Percentiles rank a stretch among this genome's conserved stretches.
Evolutionary conservation across 2,113 vertebrate species (phyloP).

Genomic region (Lophius piscatorius): DNA sequence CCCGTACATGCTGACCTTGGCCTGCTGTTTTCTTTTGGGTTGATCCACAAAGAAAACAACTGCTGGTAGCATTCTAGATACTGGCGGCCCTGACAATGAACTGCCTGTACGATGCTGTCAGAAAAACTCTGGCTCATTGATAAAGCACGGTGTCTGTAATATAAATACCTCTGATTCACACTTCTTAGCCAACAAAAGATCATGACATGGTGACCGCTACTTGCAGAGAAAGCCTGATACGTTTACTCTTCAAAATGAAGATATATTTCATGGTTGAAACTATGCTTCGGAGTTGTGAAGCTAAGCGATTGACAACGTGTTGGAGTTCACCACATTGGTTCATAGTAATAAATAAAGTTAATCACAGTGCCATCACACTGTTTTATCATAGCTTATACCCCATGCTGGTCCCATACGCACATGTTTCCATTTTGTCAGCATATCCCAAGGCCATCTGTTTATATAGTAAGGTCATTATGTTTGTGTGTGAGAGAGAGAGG

Average conservation of each 20-base stretch:
- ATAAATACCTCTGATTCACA: constrained; percentile 57
- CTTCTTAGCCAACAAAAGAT: constrained; percentile 21
- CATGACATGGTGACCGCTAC: constrained; percentile 11
- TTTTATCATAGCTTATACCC: constrained; percentile 59
- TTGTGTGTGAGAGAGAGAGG: background rate
- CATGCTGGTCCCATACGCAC: constrained; percentile 50
- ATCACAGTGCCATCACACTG: constrained; percentile 18
- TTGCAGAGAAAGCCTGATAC: background rate
- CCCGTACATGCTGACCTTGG: constrained; percentile 72
- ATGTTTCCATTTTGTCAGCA: constrained; percentile 65
- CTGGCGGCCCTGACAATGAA: constrained; percentile 69
- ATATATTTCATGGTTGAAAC: constrained; percentile 12
- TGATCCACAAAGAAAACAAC: constrained; percentile 80
- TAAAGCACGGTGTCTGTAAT: constrained; percentile 66
- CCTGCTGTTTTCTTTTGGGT: constrained; percentile 78
- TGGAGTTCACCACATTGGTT: constrained; percentile 47
- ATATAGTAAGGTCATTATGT: constrained; percentile 28
- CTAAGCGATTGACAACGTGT: constrained; percentile 49
- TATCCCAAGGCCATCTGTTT: constrained; percentile 62
- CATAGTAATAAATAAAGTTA: constrained; percentile 8
- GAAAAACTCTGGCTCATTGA: constrained; percentile 68
- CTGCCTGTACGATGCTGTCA: constrained; percentile 76
- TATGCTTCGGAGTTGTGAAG: constrained; percentile 25
- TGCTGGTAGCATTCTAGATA: constrained; percentile 73
- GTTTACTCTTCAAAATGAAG: background rate